Base-by-base conservation (phyloP, 92 coral and sea anemone genomes). In the Porites cylindrica region DNA sequence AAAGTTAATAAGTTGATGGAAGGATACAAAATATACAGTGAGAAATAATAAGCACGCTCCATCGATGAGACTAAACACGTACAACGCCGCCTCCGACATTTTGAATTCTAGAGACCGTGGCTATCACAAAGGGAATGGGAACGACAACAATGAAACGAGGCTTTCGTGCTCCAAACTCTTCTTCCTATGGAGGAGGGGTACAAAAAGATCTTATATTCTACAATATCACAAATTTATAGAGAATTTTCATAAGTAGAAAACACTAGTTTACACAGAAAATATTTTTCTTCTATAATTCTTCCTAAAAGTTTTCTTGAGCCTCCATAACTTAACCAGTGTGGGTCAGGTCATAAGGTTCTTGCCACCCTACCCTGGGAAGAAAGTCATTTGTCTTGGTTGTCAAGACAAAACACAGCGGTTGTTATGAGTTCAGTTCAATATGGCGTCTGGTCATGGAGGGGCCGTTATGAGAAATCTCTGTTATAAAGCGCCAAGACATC, bases 11-110 rank as follows among this genome's bases (percentile, higher is more conserved):
- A 10, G 51, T 21, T 10, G 77, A 75, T 23, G 2, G 21, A 97
- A 97, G 97, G 99, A 97, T 97, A 97, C 99, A 92, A 93, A 97
- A 86, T 95, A 97, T 59, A 97, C 99, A 0, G 99, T 92, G 16
- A 97, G 95, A 82, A 97, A 97, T 21, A 97, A 84, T 50, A 97
- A 86, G 18, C 95, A 98, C 68, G 98, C 98, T 53, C 98, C 96
- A 89, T 97, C 99, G 18, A 95, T 86, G 21, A 97, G 94, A 7
- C 96, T 92, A 89, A 95, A 95, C 16, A 97, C 92, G 70, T 82
- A 97, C 81, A 95, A 75, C 69, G 92, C 95, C 53, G 96, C 91
- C 38, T 91, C 91, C 89, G 98, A 92, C 98, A 95, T 95, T 66
- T 92, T 92, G 88, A 81, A 84, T 52, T 21, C 11, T 47, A 7